phyloP scores from a whole-genome alignment of 2,888 invertebrate species.

The Acrobasis repandana region DNA sequence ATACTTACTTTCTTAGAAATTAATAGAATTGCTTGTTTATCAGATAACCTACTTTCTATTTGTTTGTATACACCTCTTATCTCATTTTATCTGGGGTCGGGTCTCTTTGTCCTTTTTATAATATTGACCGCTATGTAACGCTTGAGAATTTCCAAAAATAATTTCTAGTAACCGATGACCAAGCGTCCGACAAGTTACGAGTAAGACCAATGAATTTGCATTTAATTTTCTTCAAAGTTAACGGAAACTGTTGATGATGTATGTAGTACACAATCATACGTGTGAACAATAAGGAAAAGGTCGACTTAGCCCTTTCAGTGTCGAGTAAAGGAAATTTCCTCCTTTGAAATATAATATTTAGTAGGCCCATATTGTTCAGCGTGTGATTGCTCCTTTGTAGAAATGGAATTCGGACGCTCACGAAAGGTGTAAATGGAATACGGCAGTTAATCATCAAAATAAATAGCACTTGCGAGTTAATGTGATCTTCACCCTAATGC shows the following conservation, averaged over 20 bases:
- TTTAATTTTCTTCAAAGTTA: neutral
- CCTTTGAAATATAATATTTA: slow-evolving; percentile 30
- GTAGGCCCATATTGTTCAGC: slow-evolving; percentile 23
- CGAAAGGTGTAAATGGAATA: slow-evolving; percentile 29
- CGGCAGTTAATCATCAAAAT: slow-evolving; percentile 6
- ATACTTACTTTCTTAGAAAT: no score
- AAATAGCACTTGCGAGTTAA: neutral
- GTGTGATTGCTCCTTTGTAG: slow-evolving; percentile 22
- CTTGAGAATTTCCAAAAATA: no score
- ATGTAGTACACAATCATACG: slow-evolving; percentile 4
- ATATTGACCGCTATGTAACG: no score
- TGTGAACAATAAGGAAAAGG: slow-evolving; percentile 24
- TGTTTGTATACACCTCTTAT: no score
- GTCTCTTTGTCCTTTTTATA: no score
- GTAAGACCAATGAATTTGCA: neutral
- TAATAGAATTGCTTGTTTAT: no score
- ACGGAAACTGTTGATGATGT: slow-evolving; percentile 2
- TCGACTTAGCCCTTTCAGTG: slow-evolving; percentile 9
- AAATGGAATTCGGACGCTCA: slow-evolving; percentile 14
- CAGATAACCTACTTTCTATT: no score
- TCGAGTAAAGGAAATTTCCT: slow-evolving; percentile 27
- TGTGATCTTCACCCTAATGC: neutral
- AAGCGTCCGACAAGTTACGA: no score
- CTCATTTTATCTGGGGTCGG: no score
- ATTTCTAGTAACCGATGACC: no score